phyloP scores from a whole-genome alignment of 2,888 invertebrate species.

The Drosophila nr. medialis region DNA sequence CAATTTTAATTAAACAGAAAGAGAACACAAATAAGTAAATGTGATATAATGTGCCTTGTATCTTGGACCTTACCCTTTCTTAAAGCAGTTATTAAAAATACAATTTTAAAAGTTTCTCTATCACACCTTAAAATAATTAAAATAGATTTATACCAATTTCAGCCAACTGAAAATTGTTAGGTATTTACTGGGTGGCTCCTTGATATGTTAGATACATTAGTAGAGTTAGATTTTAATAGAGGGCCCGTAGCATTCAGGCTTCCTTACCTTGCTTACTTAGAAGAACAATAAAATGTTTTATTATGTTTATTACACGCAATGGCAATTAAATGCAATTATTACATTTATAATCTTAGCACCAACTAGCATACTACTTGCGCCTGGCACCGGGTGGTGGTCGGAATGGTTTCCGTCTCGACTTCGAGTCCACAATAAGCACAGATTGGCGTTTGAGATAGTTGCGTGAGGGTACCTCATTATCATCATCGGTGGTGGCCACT shows the following conservation, averaged over 20 bases:
- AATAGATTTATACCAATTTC: background rate
- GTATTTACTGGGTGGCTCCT: background rate
- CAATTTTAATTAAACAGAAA: background rate
- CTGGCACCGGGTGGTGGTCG: conserved; percentile 83
- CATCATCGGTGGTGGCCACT: conserved; percentile 89
- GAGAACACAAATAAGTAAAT: background rate
- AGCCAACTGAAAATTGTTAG: background rate
- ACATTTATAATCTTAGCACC: background rate
- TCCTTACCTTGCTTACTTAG: background rate
- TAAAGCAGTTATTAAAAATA: background rate
- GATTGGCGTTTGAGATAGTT: conserved; percentile 92
- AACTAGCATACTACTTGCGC: conserved; percentile 54
- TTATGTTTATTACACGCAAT: background rate
- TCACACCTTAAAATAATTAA: background rate
- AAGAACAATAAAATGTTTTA: background rate
- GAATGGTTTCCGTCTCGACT: conserved; percentile 91
- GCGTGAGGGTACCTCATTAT: conserved; percentile 93
- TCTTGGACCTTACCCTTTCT: background rate
- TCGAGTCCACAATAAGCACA: conserved; percentile 92
- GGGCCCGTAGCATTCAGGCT: background rate
- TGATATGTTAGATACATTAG: background rate
- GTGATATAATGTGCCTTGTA: background rate
- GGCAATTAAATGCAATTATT: conserved; percentile 2
- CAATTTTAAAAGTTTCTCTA: background rate
- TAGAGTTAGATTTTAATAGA: no score